phyloP scores from a whole-genome alignment of 2,888 invertebrate genomes.

The Sinelater perroti region DNA sequence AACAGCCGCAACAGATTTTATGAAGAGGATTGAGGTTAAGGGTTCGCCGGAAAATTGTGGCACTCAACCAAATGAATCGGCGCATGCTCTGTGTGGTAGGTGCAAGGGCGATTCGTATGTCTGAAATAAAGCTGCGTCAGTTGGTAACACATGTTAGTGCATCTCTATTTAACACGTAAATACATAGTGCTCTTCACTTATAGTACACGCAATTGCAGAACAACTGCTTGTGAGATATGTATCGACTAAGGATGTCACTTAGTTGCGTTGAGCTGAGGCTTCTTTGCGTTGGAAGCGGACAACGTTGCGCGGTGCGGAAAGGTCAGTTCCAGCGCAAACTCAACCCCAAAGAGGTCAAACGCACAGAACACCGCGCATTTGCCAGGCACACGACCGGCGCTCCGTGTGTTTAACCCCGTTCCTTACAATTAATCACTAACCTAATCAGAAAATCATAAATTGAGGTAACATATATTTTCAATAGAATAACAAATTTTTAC shows the following conservation, averaged over 20 bases:
- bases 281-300: constrained; percentile 16
- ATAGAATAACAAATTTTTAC: constrained; percentile 2
- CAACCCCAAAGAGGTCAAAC: constrained; percentile 1
- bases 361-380: constrained; percentile 1
- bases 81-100: no score
- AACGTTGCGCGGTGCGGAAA: no score
- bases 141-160: constrained; percentile 45
- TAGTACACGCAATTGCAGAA: constrained; percentile 32
- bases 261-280: constrained; percentile 33
- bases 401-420: constrained; percentile 1
- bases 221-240: constrained; percentile 52
- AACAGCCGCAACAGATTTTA: no score
- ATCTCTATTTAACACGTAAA: constrained; percentile 47
- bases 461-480: constrained; percentile 5
- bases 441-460: constrained; percentile 4
- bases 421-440: neutral
- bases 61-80: no score
- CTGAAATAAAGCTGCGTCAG: no score
- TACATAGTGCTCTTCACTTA: constrained; percentile 40
- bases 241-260: constrained; percentile 57
- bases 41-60: no score
- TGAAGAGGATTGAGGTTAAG: no score
- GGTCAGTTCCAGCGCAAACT: constrained; percentile 18
- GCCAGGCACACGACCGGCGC: neutral
- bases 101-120: no score